Conservation (phyloP, 1,140 invertebrate genomes). For the Scaptomyza hsui region DNA sequence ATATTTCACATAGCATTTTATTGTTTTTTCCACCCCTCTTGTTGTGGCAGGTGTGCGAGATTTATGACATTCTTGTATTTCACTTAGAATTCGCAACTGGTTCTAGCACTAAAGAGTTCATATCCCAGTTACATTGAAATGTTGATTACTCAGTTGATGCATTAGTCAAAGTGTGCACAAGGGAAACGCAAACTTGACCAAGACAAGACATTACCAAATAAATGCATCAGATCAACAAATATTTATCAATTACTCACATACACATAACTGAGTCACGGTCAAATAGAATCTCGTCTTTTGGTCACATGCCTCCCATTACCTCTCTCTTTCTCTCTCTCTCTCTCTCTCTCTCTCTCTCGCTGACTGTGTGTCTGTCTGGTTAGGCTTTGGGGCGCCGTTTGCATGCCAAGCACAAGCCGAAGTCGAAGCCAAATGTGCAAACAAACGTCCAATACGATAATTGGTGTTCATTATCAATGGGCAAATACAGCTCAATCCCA, state of each 20-base stretch:
- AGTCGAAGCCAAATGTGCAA: slow-evolving; percentile 42
- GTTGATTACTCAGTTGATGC: slow-evolving; percentile 36
- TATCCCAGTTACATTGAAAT: slow-evolving; percentile 1
- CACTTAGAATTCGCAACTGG: background rate
- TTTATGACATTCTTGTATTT: slow-evolving; percentile 1
- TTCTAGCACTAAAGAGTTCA: background rate
- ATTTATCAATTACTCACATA: slow-evolving; percentile 62
- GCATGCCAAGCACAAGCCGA: slow-evolving; percentile 30
- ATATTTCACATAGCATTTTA: slow-evolving; percentile 58
- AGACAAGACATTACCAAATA: slow-evolving; percentile 38
- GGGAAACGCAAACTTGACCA: slow-evolving; percentile 27
- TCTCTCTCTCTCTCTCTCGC: slow-evolving; percentile 2
- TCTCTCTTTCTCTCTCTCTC: background rate
- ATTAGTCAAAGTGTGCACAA: slow-evolving; percentile 38
- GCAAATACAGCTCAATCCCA: slow-evolving; percentile 75
- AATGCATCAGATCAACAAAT: slow-evolving; percentile 61
- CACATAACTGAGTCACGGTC: slow-evolving; percentile 67
- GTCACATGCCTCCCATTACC: slow-evolving; percentile 25
- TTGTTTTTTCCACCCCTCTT: slow-evolving; percentile 24
- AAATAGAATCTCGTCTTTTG: slow-evolving; percentile 31
- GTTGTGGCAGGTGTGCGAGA: slow-evolving; percentile 40
- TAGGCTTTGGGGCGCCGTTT: slow-evolving; percentile 44
- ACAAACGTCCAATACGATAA: slow-evolving; percentile 68
- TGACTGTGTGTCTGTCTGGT: slow-evolving; percentile 19
- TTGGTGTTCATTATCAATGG: slow-evolving; percentile 77